Percentiles rank a stretch among this genome's conserved stretches.
Conservation (phyloP, 2,797 vertebrate species). For the Hydrolagus colliei region DNA sequence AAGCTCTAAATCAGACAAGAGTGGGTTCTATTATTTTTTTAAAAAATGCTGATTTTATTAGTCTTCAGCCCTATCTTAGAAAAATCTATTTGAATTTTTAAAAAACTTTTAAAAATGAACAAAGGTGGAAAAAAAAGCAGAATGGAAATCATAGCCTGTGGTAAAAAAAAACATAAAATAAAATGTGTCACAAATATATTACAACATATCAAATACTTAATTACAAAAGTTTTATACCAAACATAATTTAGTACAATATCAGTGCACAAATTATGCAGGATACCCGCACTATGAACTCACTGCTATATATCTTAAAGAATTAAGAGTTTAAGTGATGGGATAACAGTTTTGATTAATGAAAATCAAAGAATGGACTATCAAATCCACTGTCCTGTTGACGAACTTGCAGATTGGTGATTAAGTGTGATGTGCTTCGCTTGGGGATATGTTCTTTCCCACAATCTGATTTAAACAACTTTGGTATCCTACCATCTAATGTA, state of each 20-base stretch:
- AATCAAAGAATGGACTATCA: slow-evolving; percentile 43
- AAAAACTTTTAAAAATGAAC: neutral
- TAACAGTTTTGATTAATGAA: slow-evolving; percentile 33
- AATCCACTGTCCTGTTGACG: slow-evolving; percentile 51
- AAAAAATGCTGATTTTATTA: slow-evolving; percentile 11
- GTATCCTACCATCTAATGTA: neutral
- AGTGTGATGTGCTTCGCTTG: neutral
- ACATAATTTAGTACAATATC: slow-evolving; percentile 41
- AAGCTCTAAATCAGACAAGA: too few relatives aligned
- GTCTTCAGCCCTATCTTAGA: neutral
- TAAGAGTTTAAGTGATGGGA: neutral
- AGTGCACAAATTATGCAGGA: slow-evolving; percentile 42
- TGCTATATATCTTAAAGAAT: slow-evolving; percentile 33
- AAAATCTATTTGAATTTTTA: neutral
- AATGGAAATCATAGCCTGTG: neutral
- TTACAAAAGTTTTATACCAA: slow-evolving; percentile 42
- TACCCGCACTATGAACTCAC: slow-evolving; percentile 50
- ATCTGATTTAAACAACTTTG: neutral
- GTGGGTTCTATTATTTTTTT: neutral
- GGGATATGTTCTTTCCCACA: neutral
- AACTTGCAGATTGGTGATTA: neutral
- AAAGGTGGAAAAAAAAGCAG: neutral
- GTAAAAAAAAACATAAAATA: slow-evolving; percentile 16
- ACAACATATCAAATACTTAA: slow-evolving; percentile 12
- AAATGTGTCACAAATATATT: neutral